Evolutionary conservation across 2,113 vertebrate genomes (phyloP), one percentile per base, ranked within the genome.

Genomic region (Chelonoidis abingdonii): DNA sequence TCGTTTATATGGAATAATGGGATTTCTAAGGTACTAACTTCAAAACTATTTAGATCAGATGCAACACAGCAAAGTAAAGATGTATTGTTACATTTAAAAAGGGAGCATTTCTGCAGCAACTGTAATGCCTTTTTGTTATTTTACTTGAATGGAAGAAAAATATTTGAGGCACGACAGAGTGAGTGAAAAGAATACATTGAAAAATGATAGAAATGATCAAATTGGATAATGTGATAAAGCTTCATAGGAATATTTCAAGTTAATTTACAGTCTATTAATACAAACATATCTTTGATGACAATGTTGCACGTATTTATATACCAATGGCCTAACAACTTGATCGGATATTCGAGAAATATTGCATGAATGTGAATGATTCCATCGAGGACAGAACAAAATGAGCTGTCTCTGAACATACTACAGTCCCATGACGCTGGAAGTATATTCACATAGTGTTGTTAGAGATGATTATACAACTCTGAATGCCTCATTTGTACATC

Each of bases 1-100:
- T 1, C 0, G 12, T n/a, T 83, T 14, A 1, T 5, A 2, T 0
- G 11, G 0, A 78, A 3, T 6, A 5, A 76, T 29, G 56, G 35
- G 41, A 2, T 59, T 9, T 83, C 80, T 84, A 59, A 80, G 44
- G 53, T 56, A 0, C 57, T 19, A 65, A 29, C 24, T 83, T 41
- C 19, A 56, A 82, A 82, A 5, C 7, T 44, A 72, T 50, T 4
- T 2, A 27, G 44, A 78, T 81, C 25, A 62, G 78, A 69, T 50
- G 35, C n/a, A n/a, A 69, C 35, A n/a, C 41, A 17, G 59, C 49
- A 89, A 93, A 54, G 16, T 31, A 80, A 47, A 84, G 31, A 41
- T 31, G 2, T 22, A 31, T 3, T 49, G 3, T 2, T 38, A 72
- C 25, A 4, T 29, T 57, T 56, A n/a, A 89, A 41, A 41, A 19